Conservation (phyloP, 2,113 vertebrate species). For the Ptilorrhoa leucosticta region DNA sequence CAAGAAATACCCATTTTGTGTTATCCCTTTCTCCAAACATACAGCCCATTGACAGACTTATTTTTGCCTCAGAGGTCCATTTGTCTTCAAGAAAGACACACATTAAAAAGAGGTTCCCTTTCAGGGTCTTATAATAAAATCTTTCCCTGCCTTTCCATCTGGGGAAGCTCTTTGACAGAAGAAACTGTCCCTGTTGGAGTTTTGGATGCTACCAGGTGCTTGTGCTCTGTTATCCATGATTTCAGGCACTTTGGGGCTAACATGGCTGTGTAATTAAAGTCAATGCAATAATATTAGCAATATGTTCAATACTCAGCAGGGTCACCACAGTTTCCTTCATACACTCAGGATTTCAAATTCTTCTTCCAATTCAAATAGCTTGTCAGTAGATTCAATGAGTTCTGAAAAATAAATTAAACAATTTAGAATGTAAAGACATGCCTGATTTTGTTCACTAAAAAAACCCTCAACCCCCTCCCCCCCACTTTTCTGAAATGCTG, state of each 20-base stretch:
- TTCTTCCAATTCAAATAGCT: slow-evolving; percentile 85
- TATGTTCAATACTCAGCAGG: slow-evolving; percentile 38
- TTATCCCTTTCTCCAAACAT: slow-evolving; percentile 10
- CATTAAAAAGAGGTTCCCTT: background rate
- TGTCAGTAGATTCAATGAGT: slow-evolving; percentile 86
- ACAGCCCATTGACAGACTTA: background rate
- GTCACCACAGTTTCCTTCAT: slow-evolving; percentile 59
- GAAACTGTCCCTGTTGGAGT: slow-evolving; percentile 31
- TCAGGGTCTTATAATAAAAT: background rate
- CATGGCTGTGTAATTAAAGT: slow-evolving; percentile 67
- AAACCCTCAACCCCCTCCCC: rapidly evolving
- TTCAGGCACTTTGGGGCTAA: slow-evolving; percentile 80
- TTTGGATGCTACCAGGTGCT: slow-evolving; percentile 44
- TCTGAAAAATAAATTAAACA: slow-evolving; percentile 54
- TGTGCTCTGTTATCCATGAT: slow-evolving; percentile 63
- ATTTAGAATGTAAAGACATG: background rate
- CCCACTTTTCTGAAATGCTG: background rate
- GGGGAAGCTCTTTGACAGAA: slow-evolving; percentile 3
- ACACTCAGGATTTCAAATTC: slow-evolving; percentile 89
- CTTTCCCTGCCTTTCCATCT: slow-evolving; percentile 21
- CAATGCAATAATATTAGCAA: slow-evolving; percentile 51
- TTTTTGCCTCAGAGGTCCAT: background rate
- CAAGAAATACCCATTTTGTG: slow-evolving; percentile 17
- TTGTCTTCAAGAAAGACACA: slow-evolving; percentile 2
- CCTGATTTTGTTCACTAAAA: background rate